Evolutionary conservation across 2,113 vertebrate species (phyloP), one percentile per base, ranked within the genome.

Genomic region (Fregetta grallaria): DNA sequence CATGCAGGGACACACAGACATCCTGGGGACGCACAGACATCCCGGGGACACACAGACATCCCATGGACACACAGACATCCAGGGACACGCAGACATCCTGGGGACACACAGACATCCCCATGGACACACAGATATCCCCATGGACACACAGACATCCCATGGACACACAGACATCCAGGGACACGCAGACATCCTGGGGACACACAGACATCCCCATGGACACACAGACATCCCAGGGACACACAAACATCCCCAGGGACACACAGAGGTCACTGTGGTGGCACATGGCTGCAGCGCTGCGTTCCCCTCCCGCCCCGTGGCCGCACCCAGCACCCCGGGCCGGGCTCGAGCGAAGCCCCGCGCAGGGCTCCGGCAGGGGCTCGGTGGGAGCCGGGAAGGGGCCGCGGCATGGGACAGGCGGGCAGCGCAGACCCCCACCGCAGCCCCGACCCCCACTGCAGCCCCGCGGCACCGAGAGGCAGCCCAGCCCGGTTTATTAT

Each of bases 381-480:
- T 58, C 2, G 23, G 23, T 1, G 3, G 52, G 56, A 34, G 5
- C 15, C 1, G 8, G 65, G 38, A 36, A 77, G 38, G 19, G 66
- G 27, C 47, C 7, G 4, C 3, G 15, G n/a, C 38, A 26, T 1
- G 1, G 38, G 8, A 10, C 53, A 26, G 30, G n/a, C 3, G 0
- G 52, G 42, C 6, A 2, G 19, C 47, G 53, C 38, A 2, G 13
- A 15, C 47, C 27, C 58, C 49, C 49, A 4, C 68, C 38, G 42
- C 6, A 2, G 19, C 47, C 53, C 38, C 15, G 13, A 16, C 49
- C 29, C 59, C 50, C 49, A 4, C 70, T 5, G 2, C 58, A 36
- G 68, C 49, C 68, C 58, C 40, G 0, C 2, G 10, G 21, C 7
- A 5, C 81, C 5, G 1, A 25, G 50, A 3, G 4, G 82, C 65